Evolutionary conservation across 2,888 invertebrate species (phyloP).

Genomic region (Carabus problematicus): DNA sequence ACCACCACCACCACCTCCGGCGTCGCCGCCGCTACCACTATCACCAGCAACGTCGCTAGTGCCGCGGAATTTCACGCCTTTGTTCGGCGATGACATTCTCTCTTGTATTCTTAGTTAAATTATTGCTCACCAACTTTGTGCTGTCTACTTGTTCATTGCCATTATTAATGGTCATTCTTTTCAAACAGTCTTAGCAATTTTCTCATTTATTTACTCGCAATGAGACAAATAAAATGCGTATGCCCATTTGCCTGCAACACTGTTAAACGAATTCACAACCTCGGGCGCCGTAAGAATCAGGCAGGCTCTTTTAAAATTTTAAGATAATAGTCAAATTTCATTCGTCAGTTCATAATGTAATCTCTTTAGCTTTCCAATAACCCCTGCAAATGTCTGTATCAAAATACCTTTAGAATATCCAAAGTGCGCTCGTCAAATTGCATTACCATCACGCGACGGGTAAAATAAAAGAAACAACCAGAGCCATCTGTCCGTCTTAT

Average conservation of each 20-base stretch:
- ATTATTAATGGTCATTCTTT: slow-evolving; percentile 19
- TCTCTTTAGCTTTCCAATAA: too few relatives aligned
- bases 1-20: background rate
- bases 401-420: too few relatives aligned
- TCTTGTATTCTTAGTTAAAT: slow-evolving; percentile 24
- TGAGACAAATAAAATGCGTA: too few relatives aligned
- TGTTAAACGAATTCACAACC: too few relatives aligned
- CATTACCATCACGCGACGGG: background rate
- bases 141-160: slow-evolving; percentile 19
- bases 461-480: slow-evolving; percentile 7
- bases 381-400: too few relatives aligned
- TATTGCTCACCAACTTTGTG: slow-evolving; percentile 18
- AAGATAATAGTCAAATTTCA: too few relatives aligned
- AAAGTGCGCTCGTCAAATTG: slow-evolving; percentile 7
- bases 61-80: slow-evolving; percentile 18
- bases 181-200: slow-evolving; percentile 14
- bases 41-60: too few relatives aligned
- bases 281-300: too few relatives aligned
- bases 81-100: slow-evolving; percentile 14
- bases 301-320: too few relatives aligned
- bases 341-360: too few relatives aligned
- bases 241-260: too few relatives aligned
- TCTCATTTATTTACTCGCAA: slow-evolving; percentile 11
- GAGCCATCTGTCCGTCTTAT: slow-evolving; percentile 15
- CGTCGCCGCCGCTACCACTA: background rate